Percentiles rank a stretch among this genome's conserved stretches.
phyloP scores from a whole-genome alignment of 2,797 vertebrate species.

The Myotis findleyi region DNA sequence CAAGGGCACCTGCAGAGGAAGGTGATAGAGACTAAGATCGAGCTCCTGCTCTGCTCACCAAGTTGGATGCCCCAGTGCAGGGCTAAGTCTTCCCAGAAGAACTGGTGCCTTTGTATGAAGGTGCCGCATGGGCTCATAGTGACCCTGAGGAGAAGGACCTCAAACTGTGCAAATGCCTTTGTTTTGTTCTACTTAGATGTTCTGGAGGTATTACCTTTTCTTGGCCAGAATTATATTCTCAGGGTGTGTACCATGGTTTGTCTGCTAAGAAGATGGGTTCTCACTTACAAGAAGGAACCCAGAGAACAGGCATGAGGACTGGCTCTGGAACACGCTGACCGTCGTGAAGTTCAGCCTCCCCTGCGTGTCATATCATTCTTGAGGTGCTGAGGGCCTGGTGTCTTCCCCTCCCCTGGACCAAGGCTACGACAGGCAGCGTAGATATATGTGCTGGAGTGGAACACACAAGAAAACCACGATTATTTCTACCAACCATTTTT shows the following conservation, averaged over 20 bases:
- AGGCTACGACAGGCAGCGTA: neutral
- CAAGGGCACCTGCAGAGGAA: constrained; percentile 19
- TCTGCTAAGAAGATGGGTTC: constrained; percentile 72
- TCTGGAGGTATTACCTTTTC: constrained; percentile 67
- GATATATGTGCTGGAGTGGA: neutral
- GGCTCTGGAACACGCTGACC: neutral
- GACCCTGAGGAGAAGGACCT: constrained; percentile 16
- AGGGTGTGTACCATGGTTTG: constrained; percentile 72
- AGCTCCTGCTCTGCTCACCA: neutral
- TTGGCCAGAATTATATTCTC: constrained; percentile 77
- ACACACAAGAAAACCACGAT: neutral
- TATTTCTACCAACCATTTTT: neutral
- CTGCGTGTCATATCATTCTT: neutral
- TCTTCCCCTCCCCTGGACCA: neutral
- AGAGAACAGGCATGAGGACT: constrained; percentile 15
- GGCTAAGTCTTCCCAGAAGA: neutral
- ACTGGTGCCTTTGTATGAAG: constrained; percentile 51
- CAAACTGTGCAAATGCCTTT: constrained; percentile 9
- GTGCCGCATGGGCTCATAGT: neutral
- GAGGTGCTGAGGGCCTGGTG: neutral
- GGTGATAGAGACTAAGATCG: neutral
- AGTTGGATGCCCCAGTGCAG: neutral
- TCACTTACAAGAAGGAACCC: constrained; percentile 47
- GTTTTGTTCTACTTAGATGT: constrained; percentile 67
- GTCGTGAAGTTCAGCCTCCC: constrained; percentile 5